These are phyloP conservation scores for Drosophila subquinaria DNA, from an alignment of 2,888 invertebrate genomes.

Conservation along the genomic window DNA sequence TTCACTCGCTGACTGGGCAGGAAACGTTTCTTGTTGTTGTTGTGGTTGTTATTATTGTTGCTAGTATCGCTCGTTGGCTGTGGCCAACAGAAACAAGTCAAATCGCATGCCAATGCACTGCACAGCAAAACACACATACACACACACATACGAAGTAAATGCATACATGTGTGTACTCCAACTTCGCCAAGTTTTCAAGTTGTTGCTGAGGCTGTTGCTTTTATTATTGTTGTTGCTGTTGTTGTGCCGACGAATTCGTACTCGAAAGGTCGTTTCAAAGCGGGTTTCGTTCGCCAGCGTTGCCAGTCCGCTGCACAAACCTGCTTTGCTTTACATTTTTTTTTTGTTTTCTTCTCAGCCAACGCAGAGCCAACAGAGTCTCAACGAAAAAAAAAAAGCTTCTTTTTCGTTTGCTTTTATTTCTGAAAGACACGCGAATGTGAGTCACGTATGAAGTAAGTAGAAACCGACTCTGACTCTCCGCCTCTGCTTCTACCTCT, in stretches of 20 bases:
- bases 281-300: conserved; percentile 81
- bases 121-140: conserved; percentile 27
- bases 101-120: conserved; percentile 81
- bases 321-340: conserved; percentile 81
- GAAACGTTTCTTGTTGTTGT: conserved; percentile 60
- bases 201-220: conserved; percentile 76
- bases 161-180: conserved; percentile 38
- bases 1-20: conserved; percentile 67
- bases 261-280: conserved; percentile 85
- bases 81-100: conserved; percentile 72
- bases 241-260: conserved; percentile 82
- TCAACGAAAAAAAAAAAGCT: conserved; percentile 60
- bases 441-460: conserved; percentile 80
- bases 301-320: conserved; percentile 79
- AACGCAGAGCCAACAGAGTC: conserved; percentile 51
- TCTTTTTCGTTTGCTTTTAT: conserved; percentile 71
- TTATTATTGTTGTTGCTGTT: conserved; percentile 64
- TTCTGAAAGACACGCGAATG: conserved; percentile 80
- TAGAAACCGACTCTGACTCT: conserved; percentile 74
- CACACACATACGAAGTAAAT: neutral
- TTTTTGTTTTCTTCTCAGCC: conserved; percentile 48
- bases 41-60: conserved; percentile 45
- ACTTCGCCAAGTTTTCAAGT: conserved; percentile 70
- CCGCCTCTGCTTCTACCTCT: conserved; percentile 44
- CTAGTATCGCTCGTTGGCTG: conserved; percentile 19